Conservation (phyloP, 2,797 vertebrate genomes). For the Phataginus tetradactyla region DNA sequence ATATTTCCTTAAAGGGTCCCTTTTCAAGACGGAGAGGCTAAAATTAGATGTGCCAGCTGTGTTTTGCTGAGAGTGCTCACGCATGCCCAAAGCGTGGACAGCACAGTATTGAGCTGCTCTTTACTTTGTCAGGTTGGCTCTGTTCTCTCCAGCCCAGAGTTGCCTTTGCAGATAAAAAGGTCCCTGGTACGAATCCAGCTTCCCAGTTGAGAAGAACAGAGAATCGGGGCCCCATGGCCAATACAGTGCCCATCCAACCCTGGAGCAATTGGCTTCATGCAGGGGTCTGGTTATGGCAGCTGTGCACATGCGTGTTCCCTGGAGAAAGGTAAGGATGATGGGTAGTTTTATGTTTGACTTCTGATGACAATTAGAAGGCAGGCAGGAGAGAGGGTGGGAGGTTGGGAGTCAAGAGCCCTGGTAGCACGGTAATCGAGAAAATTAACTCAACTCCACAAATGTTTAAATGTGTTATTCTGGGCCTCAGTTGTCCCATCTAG, state of each 20-base stretch:
- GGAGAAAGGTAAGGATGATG: background rate
- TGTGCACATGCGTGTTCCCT: background rate
- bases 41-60: constrained; percentile 89
- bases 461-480: background rate
- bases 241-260: fast-evolving
- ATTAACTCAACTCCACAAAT: background rate
- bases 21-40: constrained; percentile 85
- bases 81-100: constrained; percentile 84
- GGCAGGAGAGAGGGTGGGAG: background rate
- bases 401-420: background rate
- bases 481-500: background rate
- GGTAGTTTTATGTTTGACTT: background rate
- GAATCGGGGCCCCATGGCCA: fast-evolving
- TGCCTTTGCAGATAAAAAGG: constrained; percentile 46
- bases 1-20: constrained; percentile 86
- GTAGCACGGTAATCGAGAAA: background rate
- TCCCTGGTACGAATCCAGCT: constrained; percentile 33
- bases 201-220: background rate
- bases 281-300: background rate
- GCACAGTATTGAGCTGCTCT: constrained; percentile 73
- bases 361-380: background rate
- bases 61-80: constrained; percentile 86
- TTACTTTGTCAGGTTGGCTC: constrained; percentile 71
- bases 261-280: background rate
- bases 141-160: background rate